Evolutionary conservation across 1,140 invertebrate species (phyloP), one percentile per base, ranked within the genome.

Genomic region (Dinoponera quadriceps): DNA sequence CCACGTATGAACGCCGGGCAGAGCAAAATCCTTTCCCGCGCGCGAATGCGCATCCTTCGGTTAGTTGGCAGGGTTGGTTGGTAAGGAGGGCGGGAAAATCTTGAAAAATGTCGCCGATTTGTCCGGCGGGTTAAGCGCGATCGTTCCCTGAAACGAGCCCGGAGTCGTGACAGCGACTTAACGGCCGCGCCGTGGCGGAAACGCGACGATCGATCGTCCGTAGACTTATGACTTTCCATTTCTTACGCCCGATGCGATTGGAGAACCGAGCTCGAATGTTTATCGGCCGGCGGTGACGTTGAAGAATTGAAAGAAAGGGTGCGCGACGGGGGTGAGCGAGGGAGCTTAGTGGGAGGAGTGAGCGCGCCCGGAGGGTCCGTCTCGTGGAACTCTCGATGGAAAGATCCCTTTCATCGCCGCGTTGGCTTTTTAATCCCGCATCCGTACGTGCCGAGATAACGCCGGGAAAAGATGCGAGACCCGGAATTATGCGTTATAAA

Each of bases 141-240:
- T 80, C 74, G 27, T 83, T 82, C 48, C 59, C 54, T 44, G 62
- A 20, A 44, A 63, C 48, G 57, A 72, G 51, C 18, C 27, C 44
- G 38, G 48, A 74, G 74, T 51, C 65, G 18, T 84, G 75, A 77
- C 69, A 75, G 51, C 68, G 82, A 48, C 82, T 88, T 77, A 81
- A 87, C 59, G 55, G 44, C 73, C 49, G 59, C 74, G 54, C 68
- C 74, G 54, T 77, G 74, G 65, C 75, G 69, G 29, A 85, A 85
- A 51, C 63, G 60, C 20, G 27, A 55, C 68, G 57, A 85, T 88
- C 85, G 87, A 87, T 88, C 86, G 82, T 65, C 55, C 75, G 48
- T 48, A 78, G 72, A 88, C 65, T 73, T 87, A 88, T 87, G 85
- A 87, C 75, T 85, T 87, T 82, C 75, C 86, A 85, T 88, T 88